These are phyloP conservation scores for Siphamia tubifer DNA, from an alignment of 2,113 vertebrate genomes.

Conservation along the genomic window DNA sequence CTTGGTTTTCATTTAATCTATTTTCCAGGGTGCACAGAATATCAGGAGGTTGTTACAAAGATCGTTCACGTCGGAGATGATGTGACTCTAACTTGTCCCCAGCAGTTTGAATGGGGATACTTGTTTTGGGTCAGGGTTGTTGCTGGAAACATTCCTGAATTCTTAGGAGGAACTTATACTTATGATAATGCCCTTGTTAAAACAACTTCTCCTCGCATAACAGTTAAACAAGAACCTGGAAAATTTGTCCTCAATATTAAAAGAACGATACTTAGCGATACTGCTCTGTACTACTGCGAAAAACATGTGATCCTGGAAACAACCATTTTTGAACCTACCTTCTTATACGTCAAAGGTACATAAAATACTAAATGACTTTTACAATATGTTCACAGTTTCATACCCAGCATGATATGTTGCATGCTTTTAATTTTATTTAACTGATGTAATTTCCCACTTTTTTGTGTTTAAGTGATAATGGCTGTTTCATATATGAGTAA, in stretches of 20 bases:
- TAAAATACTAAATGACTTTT: too few relatives aligned
- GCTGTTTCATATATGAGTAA: too few relatives aligned
- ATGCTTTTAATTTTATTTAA: too few relatives aligned
- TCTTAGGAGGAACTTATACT: not conserved
- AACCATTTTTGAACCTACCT: not conserved
- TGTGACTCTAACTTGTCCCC: not conserved
- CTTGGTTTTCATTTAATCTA: not conserved
- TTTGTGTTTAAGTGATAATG: too few relatives aligned
- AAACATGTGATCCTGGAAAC: too few relatives aligned
- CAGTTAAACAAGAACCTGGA: not conserved
- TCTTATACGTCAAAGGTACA: conserved; percentile 4
- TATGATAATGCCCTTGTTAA: not conserved
- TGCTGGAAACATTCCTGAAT: conserved; percentile 35
- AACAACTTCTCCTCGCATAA: not conserved
- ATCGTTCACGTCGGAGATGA: not conserved
- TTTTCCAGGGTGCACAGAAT: not conserved
- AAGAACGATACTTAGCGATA: conserved; percentile 1
- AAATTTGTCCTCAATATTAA: conserved; percentile 9
- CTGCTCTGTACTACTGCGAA: conserved; percentile 54
- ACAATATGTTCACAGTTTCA: too few relatives aligned
- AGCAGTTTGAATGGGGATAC: rapidly evolving
- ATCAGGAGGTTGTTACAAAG: not conserved
- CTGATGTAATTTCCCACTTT: too few relatives aligned
- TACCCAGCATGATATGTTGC: too few relatives aligned
- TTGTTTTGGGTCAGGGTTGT: conserved; percentile 45